Base-by-base conservation (phyloP, 2,797 vertebrate genomes). In the Ataeniobius toweri region DNA sequence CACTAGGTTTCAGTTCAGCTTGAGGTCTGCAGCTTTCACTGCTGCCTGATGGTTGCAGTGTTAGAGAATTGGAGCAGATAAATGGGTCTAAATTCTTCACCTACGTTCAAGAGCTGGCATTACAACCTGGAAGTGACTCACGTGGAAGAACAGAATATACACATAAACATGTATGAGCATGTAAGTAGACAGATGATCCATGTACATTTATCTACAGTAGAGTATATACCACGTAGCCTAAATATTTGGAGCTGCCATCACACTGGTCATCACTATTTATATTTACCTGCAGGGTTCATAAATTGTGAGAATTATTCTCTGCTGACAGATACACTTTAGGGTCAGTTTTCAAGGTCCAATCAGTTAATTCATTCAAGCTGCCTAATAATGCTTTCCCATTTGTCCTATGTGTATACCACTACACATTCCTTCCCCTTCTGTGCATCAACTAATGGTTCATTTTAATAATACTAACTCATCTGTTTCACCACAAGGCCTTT, bases 331-430 rank as follows among this genome's bases (percentile, higher is more conserved):
- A 75, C 67, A 81, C 79, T 76, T 87, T 85, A 78, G 79, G 75
- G 74, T 87, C 59, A 1, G 61, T 76, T 55, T 80, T 84, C 77
- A 77, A 85, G 78, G 71, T 88, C 73, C 81, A 81, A 55, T 44
- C 26, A 69, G 75, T 85, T 93, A 91, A 91, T 89, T 83, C 76
- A 83, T 83, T 74, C 88, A 89, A 88, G 88, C 85, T 91, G 91
- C 63, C 63, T 79, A 70, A 12, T 13, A 1, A 69, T 69, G 63
- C 79, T 69, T 76, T 68, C 56, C 74, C n/a, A 5, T 75, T 73
- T 58, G 31, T 78, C 80, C 72, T 59, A 48, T n/a, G 70, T 83
- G 59, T 80, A 73, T 65, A 69, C 73, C 59, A 68, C 68, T 44
- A n/a, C 50, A 77, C 74, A 61, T 61, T 80, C 63, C 58, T 71